Evolutionary conservation across 2,797 vertebrate species (phyloP).

Genomic region (Hyperoplus immaculatus): DNA sequence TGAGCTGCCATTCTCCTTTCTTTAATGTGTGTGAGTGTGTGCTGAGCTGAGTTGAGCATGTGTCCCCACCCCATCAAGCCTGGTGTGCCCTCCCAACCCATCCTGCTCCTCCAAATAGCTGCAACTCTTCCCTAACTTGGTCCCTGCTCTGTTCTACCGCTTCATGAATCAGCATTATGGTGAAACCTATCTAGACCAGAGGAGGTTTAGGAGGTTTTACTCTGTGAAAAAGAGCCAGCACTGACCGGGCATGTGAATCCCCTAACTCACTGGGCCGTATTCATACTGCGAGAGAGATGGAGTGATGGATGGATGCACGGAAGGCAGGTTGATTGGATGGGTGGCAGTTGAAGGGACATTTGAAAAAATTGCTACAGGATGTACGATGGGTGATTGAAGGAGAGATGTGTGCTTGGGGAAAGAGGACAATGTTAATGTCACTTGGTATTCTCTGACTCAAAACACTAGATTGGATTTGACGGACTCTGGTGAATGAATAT

Average conservation of each 20-base stretch:
- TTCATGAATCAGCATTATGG: constrained; percentile 64
- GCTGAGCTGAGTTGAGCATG: constrained; percentile 80
- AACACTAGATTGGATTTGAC: constrained; percentile 40
- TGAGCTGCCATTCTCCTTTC: constrained; percentile 97
- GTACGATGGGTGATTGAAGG: constrained; percentile 54
- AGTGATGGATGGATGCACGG: constrained; percentile 53
- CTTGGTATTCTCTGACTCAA: constrained; percentile 9
- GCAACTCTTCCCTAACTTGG: constrained; percentile 60
- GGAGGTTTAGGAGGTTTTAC: constrained; percentile 80
- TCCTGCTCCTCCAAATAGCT: constrained; percentile 52
- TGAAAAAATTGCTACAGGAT: constrained; percentile 33
- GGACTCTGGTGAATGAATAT: constrained; percentile 83
- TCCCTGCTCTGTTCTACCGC: constrained; percentile 66
- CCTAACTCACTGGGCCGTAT: constrained; percentile 80
- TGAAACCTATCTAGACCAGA: constrained; percentile 79
- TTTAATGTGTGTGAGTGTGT: constrained; percentile 76
- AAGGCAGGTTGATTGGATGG: constrained; percentile 48
- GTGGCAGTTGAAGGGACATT: constrained; percentile 50
- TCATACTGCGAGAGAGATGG: constrained; percentile 70
- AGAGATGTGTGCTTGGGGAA: constrained; percentile 39
- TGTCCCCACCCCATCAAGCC: constrained; percentile 71
- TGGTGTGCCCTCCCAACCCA: constrained; percentile 60
- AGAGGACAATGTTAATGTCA: constrained; percentile 18
- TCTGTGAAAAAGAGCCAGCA: constrained; percentile 64
- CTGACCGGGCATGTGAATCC: constrained; percentile 78